Percentiles rank a stretch among this genome's conserved stretches.
These are phyloP conservation scores for Brachystomella parvula DNA, from an alignment of 1,140 invertebrate species.

Conservation along the genomic window DNA sequence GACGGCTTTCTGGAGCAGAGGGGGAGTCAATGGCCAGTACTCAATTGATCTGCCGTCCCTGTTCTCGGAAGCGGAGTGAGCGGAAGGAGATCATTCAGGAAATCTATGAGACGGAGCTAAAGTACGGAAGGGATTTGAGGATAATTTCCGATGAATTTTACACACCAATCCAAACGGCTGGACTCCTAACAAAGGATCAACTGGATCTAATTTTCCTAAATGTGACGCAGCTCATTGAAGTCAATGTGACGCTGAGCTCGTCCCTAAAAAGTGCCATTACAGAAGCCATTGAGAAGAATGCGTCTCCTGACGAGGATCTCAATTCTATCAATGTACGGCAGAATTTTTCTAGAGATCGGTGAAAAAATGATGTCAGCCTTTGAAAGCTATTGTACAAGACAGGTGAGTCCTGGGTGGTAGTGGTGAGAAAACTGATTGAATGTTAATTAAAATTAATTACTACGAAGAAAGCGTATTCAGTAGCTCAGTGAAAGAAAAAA, in stretches of 20 bases:
- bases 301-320: conserved; percentile 61
- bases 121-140: conserved; percentile 82
- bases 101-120: conserved; percentile 92
- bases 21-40: not conserved
- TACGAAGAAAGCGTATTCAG: too few species aligned
- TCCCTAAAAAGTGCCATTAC: conserved; percentile 79
- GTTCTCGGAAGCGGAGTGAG: conserved; percentile 75
- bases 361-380: conserved; percentile 85
- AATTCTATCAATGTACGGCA: conserved; percentile 81
- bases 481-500: too few species aligned
- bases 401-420: too few species aligned
- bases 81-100: conserved; percentile 90
- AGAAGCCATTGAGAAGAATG: conserved; percentile 58
- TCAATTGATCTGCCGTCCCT: conserved; percentile 62
- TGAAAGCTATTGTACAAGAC: conserved; percentile 84
- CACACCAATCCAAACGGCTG: conserved; percentile 82
- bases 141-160: conserved; percentile 92
- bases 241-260: conserved; percentile 75
- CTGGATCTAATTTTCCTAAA: conserved; percentile 87
- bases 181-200: conserved; percentile 51
- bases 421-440: too few species aligned
- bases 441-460: too few species aligned
- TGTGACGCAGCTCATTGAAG: conserved; percentile 80
- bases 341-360: conserved; percentile 82
- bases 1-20: conserved; percentile 9